Percentiles rank a stretch among this genome's conserved stretches.
Evolutionary conservation across 2,797 vertebrate genomes (phyloP).

Genomic region (Phrynocephalus forsythii): DNA sequence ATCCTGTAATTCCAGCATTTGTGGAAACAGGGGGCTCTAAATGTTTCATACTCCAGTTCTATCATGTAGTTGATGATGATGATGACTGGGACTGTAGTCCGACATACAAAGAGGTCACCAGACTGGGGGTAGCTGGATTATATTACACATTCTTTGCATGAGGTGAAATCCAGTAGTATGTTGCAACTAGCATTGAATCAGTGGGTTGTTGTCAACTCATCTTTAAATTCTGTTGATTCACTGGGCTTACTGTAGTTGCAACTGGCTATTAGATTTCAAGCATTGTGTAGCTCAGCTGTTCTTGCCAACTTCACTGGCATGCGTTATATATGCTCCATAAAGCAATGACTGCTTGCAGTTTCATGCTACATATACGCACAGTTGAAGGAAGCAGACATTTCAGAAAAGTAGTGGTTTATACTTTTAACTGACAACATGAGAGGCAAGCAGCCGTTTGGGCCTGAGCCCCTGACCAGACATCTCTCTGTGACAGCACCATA

Average conservation of each 20-base stretch:
- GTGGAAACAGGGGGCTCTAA: not conserved
- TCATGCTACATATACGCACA: not conserved
- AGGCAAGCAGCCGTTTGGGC: not conserved
- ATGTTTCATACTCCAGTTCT: not conserved
- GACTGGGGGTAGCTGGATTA: not conserved
- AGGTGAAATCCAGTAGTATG: too few species aligned
- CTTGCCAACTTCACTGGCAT: not conserved
- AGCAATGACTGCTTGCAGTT: not conserved
- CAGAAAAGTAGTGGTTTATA: not conserved
- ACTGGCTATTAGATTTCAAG: too few species aligned
- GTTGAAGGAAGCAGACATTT: not conserved
- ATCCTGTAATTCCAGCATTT: not conserved
- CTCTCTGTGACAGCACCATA: not conserved
- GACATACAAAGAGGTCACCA: not conserved
- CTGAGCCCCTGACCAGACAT: not conserved
- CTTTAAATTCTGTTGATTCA: too few species aligned
- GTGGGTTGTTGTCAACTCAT: too few species aligned
- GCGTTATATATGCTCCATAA: not conserved
- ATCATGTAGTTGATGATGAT: not conserved
- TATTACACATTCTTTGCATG: not conserved
- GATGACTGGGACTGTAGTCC: not conserved
- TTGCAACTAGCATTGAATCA: too few species aligned
- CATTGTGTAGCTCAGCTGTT: not conserved
- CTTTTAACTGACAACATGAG: not conserved
- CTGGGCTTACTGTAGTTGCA: too few species aligned